Evolutionary conservation across 2,797 vertebrate genomes (phyloP).

Genomic region (Microhierax caerulescens): DNA sequence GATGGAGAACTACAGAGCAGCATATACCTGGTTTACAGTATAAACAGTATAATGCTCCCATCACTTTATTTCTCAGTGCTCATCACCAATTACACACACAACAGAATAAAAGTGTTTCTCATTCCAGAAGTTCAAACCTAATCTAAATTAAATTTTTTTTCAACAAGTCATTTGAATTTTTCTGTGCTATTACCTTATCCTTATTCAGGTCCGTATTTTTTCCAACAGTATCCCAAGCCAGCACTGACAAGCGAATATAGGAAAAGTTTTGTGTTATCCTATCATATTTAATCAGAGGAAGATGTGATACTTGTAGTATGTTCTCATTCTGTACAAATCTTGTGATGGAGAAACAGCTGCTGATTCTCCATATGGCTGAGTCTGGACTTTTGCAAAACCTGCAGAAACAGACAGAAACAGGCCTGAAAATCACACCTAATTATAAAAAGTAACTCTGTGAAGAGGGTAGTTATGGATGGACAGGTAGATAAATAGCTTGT

Average conservation of each 20-base stretch:
- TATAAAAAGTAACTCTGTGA: neutral
- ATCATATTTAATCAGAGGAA: neutral
- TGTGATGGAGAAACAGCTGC: neutral
- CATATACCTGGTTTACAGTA: neutral
- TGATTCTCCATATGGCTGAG: fast-evolving
- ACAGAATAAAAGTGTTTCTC: neutral
- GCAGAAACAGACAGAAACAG: neutral
- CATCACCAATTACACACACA: neutral
- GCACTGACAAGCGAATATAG: neutral
- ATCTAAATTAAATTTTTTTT: neutral
- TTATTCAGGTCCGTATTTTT: neutral
- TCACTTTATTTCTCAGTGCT: neutral
- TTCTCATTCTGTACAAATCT: neutral
- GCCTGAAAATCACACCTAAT: neutral
- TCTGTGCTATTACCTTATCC: neutral
- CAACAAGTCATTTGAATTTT: neutral
- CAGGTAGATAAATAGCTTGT: neutral
- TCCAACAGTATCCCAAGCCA: neutral
- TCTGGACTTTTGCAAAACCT: neutral
- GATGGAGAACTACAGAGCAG: neutral
- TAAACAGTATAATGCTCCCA: neutral
- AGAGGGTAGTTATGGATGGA: neutral
- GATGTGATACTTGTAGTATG: neutral
- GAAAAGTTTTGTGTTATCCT: neutral
- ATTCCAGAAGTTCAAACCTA: neutral